Percentiles rank a stretch among this genome's conserved stretches.
phyloP scores from a whole-genome alignment of 2,888 invertebrate species.

The Gnatocerus cornutus region DNA sequence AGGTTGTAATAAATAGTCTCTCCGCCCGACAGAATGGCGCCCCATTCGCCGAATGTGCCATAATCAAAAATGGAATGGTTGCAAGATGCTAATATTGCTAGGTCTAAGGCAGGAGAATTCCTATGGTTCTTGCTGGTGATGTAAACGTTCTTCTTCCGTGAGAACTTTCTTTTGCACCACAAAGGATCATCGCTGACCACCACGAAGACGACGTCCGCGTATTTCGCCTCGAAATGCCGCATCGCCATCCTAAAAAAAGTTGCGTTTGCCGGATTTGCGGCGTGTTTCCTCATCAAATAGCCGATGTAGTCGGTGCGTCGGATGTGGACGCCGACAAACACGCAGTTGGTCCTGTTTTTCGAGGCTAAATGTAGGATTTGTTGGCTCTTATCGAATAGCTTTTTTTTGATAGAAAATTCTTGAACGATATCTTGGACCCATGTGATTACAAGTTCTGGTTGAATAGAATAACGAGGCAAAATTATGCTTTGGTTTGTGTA shows the following conservation, averaged over 20 bases:
- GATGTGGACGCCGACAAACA: conserved; percentile 74
- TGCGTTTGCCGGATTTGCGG: conserved; percentile 68
- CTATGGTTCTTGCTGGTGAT: conserved; percentile 67
- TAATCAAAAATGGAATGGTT: conserved; percentile 74
- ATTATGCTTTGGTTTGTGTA: conserved; percentile 75
- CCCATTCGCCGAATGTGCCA: conserved; percentile 73
- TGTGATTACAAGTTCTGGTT: conserved; percentile 73
- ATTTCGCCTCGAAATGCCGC: conserved; percentile 70
- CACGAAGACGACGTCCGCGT: conserved; percentile 68
- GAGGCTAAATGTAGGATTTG: conserved; percentile 68
- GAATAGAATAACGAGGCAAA: conserved; percentile 73
- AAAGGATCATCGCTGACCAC: conserved; percentile 72
- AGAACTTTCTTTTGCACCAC: conserved; percentile 71
- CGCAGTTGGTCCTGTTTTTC: conserved; percentile 59
- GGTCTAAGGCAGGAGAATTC: conserved; percentile 69
- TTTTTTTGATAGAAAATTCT: conserved; percentile 74
- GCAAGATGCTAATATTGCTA: conserved; percentile 72
- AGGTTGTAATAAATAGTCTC: conserved; percentile 71
- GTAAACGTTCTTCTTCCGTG: conserved; percentile 66
- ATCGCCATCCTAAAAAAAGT: conserved; percentile 70
- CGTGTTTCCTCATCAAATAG: conserved; percentile 71
- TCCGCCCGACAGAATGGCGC: conserved; percentile 72
- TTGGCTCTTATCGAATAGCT: conserved; percentile 71
- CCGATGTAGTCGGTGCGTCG: conserved; percentile 74
- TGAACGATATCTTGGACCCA: conserved; percentile 75